Base-by-base conservation (phyloP, 1,140 invertebrate species). In the Drepana arcuata region DNA sequence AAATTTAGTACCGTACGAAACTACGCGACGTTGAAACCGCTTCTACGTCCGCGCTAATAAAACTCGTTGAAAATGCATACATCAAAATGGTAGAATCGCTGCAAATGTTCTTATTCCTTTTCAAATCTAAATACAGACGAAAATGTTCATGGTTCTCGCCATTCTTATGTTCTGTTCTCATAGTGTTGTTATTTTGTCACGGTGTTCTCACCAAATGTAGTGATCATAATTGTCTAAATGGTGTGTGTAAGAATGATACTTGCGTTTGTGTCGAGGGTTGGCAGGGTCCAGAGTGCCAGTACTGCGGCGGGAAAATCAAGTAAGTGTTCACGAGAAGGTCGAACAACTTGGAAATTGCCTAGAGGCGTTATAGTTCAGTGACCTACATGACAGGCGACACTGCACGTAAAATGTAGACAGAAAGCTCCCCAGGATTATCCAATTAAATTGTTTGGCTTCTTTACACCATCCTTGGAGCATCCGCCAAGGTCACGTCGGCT, bases 241-340 rank as follows among this genome's bases (percentile, higher is more conserved):
- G 73, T 69, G 66, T 65, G 32, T 96, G 94, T 87, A 86, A 89
- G 67, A 95, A 94, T 85, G 92, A 89, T 58, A 93, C 87, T 61
- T 97, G 95, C 86, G 80, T 93, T 34, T 97, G 95, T 86, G 88
- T 88, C 64, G 92, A 93, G 69, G 95, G 95, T 31, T 97, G 95
- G 95, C 92, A 93, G 75, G 94, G 94, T 27, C 81, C 88, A 13
- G 88, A 89, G 47, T 97, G 95, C 84, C 92, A 96, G 74, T 93
- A 91, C 74, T 96, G 95, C 85, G 92, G 90, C 35, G 94, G 95
- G 41, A 95, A 96, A 90, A 90, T 95, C 65, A 94, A 91, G 95
- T 96, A 85, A 87, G 87, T 84, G 28, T 27, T n/a, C 16, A 9
- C n/a, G 14, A 16, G 14, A 9, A 18, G 7, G 23, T n/a, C 26